phyloP scores from a whole-genome alignment of 2,888 invertebrate species.

The Lithosia quadra region DNA sequence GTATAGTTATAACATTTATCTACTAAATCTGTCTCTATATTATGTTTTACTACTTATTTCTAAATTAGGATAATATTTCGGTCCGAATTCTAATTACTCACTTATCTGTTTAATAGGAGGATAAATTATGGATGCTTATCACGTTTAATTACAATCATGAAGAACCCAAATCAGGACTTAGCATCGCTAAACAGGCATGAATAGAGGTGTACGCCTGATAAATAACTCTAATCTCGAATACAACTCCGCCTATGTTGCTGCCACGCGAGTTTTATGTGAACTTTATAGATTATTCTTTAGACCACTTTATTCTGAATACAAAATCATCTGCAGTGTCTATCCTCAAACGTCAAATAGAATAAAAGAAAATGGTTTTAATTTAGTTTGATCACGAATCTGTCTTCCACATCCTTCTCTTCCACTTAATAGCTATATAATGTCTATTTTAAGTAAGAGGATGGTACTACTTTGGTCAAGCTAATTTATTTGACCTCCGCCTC shows the following conservation, averaged over 20 bases:
- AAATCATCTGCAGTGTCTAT: constrained; percentile 53
- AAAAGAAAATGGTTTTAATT: constrained; percentile 13
- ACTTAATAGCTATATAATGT: no score
- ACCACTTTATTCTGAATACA: constrained; percentile 56
- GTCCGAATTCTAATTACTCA: constrained; percentile 40
- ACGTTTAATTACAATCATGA: not conserved
- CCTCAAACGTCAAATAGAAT: constrained; percentile 29
- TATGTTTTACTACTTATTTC: constrained; percentile 31
- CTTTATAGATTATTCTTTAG: constrained; percentile 72
- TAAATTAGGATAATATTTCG: constrained; percentile 28
- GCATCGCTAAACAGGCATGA: constrained; percentile 18
- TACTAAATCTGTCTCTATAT: constrained; percentile 27
- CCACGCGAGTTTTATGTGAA: constrained; percentile 28
- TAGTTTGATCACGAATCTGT: no score
- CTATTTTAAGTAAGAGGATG: no score
- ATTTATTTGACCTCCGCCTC: no score
- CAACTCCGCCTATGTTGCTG: constrained; percentile 42
- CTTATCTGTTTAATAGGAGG: not conserved
- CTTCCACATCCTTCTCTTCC: no score
- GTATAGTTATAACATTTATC: not conserved
- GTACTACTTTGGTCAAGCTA: no score
- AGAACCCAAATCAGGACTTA: constrained; percentile 12
- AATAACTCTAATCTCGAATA: constrained; percentile 48
- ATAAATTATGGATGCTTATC: not conserved
- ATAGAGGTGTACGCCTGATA: constrained; percentile 29